phyloP scores from a whole-genome alignment of 2,888 invertebrate genomes.

The Aphodius granarius region DNA sequence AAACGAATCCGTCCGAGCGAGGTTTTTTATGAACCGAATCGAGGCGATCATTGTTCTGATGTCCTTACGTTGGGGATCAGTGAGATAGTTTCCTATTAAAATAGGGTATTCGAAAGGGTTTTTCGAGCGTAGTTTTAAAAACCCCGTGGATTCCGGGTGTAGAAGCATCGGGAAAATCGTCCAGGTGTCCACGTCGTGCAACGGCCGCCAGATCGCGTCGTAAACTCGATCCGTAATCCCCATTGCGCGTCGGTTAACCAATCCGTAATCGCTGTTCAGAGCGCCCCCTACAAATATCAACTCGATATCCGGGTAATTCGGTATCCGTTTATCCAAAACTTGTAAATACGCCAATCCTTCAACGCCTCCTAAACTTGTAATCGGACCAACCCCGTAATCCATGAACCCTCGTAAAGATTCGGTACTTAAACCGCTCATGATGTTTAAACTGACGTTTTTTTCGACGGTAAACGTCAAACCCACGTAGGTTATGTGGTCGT shows the following conservation, averaged over 20 bases:
- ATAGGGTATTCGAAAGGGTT: slow-evolving; percentile 63
- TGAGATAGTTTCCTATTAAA: slow-evolving; percentile 63
- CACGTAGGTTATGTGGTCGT: slow-evolving; percentile 68
- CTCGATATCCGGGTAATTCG: slow-evolving; percentile 65
- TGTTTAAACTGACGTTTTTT: slow-evolving; percentile 44
- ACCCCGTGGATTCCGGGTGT: slow-evolving; percentile 59
- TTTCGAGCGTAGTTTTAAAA: slow-evolving; percentile 54
- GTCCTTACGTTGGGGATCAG: slow-evolving; percentile 54
- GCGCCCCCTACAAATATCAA: slow-evolving; percentile 58
- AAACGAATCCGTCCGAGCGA: slow-evolving; percentile 55
- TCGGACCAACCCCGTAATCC: slow-evolving; percentile 55
- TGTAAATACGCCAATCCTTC: slow-evolving; percentile 62
- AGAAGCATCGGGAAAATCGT: slow-evolving; percentile 60
- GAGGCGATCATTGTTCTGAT: slow-evolving; percentile 55
- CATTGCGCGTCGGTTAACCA: slow-evolving; percentile 29
- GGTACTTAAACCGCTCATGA: slow-evolving; percentile 20
- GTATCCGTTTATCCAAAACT: slow-evolving; percentile 38
- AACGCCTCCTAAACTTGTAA: slow-evolving; percentile 62
- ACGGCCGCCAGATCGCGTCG: slow-evolving; percentile 46
- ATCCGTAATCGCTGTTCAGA: slow-evolving; percentile 52
- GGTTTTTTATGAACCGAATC: slow-evolving; percentile 54
- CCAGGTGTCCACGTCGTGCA: slow-evolving; percentile 56
- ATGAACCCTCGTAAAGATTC: slow-evolving; percentile 40
- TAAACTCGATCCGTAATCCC: slow-evolving; percentile 40
- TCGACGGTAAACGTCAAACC: slow-evolving; percentile 60